These are phyloP conservation scores for Pogonus chalceus DNA, from an alignment of 1,140 invertebrate genomes.

Conservation along the genomic window DNA sequence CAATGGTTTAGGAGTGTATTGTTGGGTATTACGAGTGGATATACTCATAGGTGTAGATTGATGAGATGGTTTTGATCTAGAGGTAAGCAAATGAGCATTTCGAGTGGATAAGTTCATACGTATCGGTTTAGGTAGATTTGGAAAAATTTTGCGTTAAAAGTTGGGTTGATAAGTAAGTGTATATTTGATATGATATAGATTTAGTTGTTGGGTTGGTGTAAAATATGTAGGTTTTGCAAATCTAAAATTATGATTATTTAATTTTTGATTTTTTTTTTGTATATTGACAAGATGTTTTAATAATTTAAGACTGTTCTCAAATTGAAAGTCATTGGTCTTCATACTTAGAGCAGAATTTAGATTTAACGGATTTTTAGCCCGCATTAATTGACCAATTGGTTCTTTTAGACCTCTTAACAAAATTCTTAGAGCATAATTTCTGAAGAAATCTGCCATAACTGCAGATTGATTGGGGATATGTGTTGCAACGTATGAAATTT, in stretches of 20 bases:
- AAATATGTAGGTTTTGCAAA: constrained; percentile 7
- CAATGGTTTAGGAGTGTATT: background rate
- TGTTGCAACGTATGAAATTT: background rate
- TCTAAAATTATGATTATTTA: background rate
- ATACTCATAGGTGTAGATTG: constrained; percentile 14
- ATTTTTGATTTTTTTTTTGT: constrained; percentile 11
- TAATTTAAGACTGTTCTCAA: constrained; percentile 3
- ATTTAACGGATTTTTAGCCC: constrained; percentile 12
- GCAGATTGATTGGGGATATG: background rate
- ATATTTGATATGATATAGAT: background rate
- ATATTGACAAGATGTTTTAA: constrained; percentile 9
- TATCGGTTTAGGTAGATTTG: background rate
- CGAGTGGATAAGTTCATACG: too few species aligned
- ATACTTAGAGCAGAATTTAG: constrained; percentile 10
- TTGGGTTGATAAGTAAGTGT: background rate
- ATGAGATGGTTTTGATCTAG: background rate
- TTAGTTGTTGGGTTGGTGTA: background rate
- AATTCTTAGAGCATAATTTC: constrained; percentile 12
- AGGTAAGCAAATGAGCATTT: too few species aligned
- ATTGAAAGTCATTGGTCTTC: constrained; percentile 10
- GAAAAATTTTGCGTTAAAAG: background rate
- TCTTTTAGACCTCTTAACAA: constrained; percentile 15
- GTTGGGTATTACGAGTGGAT: constrained; percentile 6
- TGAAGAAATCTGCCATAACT: constrained; percentile 4
- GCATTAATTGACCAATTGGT: constrained; percentile 12